These are phyloP conservation scores for Embiotoca jacksoni DNA, from an alignment of 2,113 vertebrate genomes.

Conservation along the genomic window DNA sequence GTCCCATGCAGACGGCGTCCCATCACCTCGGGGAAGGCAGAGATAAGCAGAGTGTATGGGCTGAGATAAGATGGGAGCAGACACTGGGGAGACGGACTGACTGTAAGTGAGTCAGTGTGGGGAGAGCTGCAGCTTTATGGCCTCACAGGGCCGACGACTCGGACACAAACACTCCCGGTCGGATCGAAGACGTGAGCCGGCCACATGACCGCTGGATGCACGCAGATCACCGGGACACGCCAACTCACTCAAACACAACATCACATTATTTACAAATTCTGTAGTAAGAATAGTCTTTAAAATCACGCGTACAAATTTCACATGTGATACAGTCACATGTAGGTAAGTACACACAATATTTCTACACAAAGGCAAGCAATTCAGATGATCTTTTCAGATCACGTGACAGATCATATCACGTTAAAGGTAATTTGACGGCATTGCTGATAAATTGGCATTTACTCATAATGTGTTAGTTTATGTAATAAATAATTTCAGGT, in stretches of 20 bases:
- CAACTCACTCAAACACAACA: not conserved
- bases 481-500: too few species aligned
- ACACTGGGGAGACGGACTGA: constrained; percentile 77
- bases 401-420: too few species aligned
- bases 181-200: not conserved
- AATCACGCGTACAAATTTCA: too few species aligned
- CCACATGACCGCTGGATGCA: not conserved
- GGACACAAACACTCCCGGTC: constrained; percentile 17
- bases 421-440: too few species aligned
- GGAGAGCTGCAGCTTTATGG: constrained; percentile 58
- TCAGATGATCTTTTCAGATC: too few species aligned
- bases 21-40: constrained; percentile 77
- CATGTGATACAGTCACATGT: too few species aligned
- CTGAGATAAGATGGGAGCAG: constrained; percentile 77
- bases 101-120: constrained; percentile 75
- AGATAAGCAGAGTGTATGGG: constrained; percentile 78
- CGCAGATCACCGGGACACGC: not conserved
- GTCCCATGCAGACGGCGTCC: constrained; percentile 70
- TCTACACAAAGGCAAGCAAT: too few species aligned
- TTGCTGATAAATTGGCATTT: too few species aligned
- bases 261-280: not conserved
- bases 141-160: constrained; percentile 29
- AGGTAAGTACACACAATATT: too few species aligned
- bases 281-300: too few species aligned
- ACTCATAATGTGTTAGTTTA: too few species aligned